Percentiles rank a stretch among this genome's conserved stretches.
These are phyloP conservation scores for Neotoma lepida DNA, from an alignment of 2,113 vertebrate genomes.

Conservation along the genomic window DNA sequence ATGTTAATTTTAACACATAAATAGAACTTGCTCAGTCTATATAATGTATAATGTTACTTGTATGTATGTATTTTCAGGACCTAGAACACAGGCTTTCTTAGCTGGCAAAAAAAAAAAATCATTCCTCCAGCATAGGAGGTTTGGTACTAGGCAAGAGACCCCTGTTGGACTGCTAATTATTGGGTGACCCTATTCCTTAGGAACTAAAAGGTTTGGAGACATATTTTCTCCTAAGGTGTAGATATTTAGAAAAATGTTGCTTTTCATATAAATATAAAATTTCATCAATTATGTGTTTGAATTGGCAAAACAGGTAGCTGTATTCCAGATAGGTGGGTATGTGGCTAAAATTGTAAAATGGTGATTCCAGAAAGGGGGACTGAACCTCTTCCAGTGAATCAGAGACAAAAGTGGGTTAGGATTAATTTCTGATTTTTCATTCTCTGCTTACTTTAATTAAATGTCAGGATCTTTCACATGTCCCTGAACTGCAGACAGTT, in stretches of 20 bases:
- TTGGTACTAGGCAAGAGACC: neutral
- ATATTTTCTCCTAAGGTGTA: slow-evolving; percentile 32
- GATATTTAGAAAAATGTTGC: neutral
- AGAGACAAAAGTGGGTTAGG: neutral
- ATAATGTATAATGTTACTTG: neutral
- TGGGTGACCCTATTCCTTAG: neutral
- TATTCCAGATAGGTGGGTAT: neutral
- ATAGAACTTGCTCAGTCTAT: neutral
- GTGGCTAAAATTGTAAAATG: slow-evolving; percentile 20
- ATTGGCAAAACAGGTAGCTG: neutral
- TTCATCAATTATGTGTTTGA: neutral
- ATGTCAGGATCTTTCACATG: neutral
- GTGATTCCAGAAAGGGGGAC: neutral
- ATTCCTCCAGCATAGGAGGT: neutral
- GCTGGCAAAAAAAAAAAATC: neutral
- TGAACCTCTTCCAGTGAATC: neutral
- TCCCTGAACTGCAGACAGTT: neutral
- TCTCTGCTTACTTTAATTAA: neutral
- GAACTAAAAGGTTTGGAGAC: neutral
- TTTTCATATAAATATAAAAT: slow-evolving; percentile 25
- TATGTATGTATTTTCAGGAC: neutral
- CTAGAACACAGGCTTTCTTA: neutral
- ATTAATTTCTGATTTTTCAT: slow-evolving; percentile 35
- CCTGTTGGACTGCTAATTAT: neutral
- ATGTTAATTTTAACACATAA: neutral